Evolutionary conservation across 2,113 vertebrate genomes (phyloP).

Genomic region (Amblyornis subalaris): DNA sequence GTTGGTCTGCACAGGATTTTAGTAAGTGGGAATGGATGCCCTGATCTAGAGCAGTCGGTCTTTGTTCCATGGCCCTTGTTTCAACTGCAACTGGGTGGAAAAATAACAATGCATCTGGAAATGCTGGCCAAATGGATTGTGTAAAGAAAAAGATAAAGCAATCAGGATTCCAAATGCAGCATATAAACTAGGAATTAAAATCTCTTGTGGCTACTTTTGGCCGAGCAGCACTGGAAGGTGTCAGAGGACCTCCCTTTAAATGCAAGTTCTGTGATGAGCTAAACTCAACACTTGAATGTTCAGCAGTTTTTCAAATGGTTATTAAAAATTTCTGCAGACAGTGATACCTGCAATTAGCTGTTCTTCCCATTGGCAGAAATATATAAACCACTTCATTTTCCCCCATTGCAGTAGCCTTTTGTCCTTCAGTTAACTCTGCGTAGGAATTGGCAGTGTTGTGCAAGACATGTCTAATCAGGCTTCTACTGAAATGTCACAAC

Average conservation of each 20-base stretch:
- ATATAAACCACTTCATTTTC: neutral
- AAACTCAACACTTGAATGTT: neutral
- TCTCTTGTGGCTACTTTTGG: neutral
- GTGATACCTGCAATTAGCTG: neutral
- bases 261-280: neutral
- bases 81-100: neutral
- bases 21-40: neutral
- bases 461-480: constrained; percentile 12
- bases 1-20: neutral
- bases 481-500: constrained; percentile 58
- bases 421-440: constrained; percentile 33
- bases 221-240: neutral
- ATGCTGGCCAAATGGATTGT: neutral
- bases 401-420: neutral
- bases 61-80: neutral
- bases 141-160: neutral
- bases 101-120: neutral
- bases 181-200: neutral
- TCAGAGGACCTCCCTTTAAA: neutral
- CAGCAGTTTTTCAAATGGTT: neutral
- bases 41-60: rapidly evolving
- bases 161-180: neutral
- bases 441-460: constrained; percentile 29
- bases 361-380: neutral
- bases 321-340: neutral